Evolutionary conservation across 1,140 invertebrate species (phyloP).

Genomic region (Macrocentrus cingulum): DNA sequence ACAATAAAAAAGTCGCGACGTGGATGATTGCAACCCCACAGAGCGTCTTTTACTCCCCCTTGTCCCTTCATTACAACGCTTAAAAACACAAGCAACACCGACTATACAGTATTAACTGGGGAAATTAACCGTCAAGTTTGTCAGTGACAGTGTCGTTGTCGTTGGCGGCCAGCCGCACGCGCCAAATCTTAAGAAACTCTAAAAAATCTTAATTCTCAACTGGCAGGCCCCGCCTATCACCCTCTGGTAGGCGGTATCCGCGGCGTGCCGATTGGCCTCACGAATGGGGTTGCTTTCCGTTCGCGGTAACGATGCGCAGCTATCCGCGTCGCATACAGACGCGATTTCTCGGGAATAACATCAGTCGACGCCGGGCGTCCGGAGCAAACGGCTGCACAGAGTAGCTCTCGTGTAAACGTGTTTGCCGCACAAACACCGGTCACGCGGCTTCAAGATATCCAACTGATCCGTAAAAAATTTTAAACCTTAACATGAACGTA

Average conservation of each 20-base stretch:
- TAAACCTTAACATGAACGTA: conserved; percentile 11
- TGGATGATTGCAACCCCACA: too few species aligned
- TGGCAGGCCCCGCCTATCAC: conserved; percentile 44
- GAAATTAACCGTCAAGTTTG: too few species aligned
- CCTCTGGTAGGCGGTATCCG: conserved; percentile 42
- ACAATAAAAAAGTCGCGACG: too few species aligned
- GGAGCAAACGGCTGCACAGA: conserved; percentile 38
- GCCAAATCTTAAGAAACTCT: conserved; percentile 17
- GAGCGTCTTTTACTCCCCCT: too few species aligned
- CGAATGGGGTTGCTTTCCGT: conserved; percentile 36
- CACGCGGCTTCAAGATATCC: too few species aligned
- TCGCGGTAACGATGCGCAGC: not conserved
- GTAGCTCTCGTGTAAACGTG: too few species aligned
- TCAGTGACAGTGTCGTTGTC: too few species aligned
- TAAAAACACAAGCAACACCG: too few species aligned
- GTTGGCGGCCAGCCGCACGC: too few species aligned
- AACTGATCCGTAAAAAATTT: conserved; percentile 19
- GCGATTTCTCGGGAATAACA: conserved; percentile 16
- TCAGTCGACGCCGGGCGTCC: conserved; percentile 57
- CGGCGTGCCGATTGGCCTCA: conserved; percentile 45
- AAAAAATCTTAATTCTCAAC: conserved; percentile 60
- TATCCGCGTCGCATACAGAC: conserved; percentile 6
- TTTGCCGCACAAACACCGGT: too few species aligned
- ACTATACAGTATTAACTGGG: too few species aligned
- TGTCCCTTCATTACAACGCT: too few species aligned